A percentile compares a stretch with the other conserved stretches of the same genome.
Evolutionary conservation across 2,113 vertebrate species (phyloP).

Genomic region (Periophthalmus modestus): DNA sequence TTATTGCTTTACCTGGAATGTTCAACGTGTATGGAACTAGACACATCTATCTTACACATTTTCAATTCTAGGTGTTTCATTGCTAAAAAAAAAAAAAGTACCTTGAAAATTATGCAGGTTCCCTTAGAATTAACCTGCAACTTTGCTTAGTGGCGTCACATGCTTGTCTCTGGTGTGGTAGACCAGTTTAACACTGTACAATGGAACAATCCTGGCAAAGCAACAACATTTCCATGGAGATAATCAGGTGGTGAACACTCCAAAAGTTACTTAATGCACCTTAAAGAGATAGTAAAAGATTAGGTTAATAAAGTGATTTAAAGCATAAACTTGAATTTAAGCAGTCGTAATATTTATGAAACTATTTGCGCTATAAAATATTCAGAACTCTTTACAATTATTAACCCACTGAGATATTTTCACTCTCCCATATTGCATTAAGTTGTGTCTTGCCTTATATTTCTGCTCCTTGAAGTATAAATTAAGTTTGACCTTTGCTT

Average conservation of each 20-base stretch:
- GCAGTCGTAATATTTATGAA: too few relatives aligned
- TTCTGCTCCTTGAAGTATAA: not conserved
- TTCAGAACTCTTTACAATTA: not conserved
- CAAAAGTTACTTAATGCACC: not conserved
- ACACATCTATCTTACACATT: too few relatives aligned
- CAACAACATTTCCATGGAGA: not conserved
- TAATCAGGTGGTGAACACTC: not conserved
- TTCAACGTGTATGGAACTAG: too few relatives aligned
- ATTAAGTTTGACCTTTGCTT: not conserved
- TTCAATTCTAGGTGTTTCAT: too few relatives aligned
- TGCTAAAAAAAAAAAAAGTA: too few relatives aligned
- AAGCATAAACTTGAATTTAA: not conserved
- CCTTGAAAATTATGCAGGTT: too few relatives aligned
- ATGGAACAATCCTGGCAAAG: not conserved
- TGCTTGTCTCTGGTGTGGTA: not conserved
- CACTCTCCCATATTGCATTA: not conserved
- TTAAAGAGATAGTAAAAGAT: not conserved
- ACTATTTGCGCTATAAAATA: not conserved
- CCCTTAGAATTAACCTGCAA: not conserved
- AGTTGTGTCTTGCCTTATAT: not conserved
- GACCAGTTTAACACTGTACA: not conserved
- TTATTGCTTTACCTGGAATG: too few relatives aligned
- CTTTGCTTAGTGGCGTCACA: not conserved
- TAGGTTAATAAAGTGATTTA: not conserved
- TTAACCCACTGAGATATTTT: not conserved